Percentiles rank a stretch among this genome's conserved stretches.
These are phyloP conservation scores for Corvus cornix DNA, from an alignment of 2,113 vertebrate species.

Conservation along the genomic window DNA sequence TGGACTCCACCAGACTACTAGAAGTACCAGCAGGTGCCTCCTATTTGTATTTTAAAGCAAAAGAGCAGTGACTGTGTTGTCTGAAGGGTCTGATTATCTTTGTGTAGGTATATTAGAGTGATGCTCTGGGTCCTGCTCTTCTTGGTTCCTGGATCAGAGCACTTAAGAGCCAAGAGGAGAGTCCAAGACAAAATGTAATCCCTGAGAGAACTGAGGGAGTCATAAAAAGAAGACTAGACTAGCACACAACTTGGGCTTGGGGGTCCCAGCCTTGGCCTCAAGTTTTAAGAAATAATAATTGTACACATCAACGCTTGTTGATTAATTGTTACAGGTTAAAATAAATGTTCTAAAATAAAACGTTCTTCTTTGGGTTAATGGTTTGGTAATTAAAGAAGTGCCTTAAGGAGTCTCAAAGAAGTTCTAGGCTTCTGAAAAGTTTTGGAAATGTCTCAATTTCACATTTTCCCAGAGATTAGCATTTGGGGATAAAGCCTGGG, in stretches of 20 bases:
- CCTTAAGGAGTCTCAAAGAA: neutral
- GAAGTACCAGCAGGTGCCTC: neutral
- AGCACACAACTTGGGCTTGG: neutral
- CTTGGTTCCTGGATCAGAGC: neutral
- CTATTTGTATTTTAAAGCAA: neutral
- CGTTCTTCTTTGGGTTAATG: neutral
- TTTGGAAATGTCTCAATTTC: neutral
- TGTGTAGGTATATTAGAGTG: neutral
- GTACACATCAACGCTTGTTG: neutral
- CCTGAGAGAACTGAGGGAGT: neutral
- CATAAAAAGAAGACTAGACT: neutral
- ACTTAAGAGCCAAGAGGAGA: neutral
- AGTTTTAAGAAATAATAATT: neutral
- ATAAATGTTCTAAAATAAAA: neutral
- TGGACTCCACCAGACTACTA: neutral
- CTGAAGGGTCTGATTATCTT: neutral
- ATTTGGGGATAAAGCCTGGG: neutral
- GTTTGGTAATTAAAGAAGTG: neutral
- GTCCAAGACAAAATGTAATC: neutral
- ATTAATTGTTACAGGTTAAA: neutral
- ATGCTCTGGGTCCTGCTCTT: neutral
- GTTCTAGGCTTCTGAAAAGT: neutral
- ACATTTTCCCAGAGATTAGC: neutral
- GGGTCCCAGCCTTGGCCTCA: neutral
- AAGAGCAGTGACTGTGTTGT: neutral